Evolutionary conservation across 2,888 invertebrate species (phyloP).

Genomic region (Molanna angustata): DNA sequence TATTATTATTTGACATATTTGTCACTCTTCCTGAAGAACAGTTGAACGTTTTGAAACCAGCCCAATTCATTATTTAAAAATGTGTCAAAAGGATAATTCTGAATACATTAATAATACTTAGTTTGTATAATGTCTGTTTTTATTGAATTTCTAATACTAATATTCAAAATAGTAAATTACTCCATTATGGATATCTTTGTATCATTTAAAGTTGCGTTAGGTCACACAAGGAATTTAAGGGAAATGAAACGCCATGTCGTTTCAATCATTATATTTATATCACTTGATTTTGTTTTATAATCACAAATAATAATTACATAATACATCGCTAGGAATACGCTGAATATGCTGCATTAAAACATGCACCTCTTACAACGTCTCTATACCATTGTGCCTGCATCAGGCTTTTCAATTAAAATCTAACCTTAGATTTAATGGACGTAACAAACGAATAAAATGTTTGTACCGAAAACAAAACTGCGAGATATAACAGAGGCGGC

Average conservation of each 20-base stretch:
- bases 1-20: no score
- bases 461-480: neutral
- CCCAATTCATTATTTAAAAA: no score
- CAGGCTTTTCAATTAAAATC: constrained; percentile 21
- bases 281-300: constrained; percentile 26
- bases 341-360: constrained; percentile 25
- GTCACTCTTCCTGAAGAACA: no score
- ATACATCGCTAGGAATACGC: constrained; percentile 27
- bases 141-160: no score
- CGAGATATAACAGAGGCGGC: neutral
- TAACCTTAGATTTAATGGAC: constrained; percentile 24
- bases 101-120: no score
- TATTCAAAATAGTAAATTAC: no score
- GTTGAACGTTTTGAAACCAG: no score
- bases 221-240: neutral
- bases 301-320: constrained; percentile 28
- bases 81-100: no score
- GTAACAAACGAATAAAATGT: constrained; percentile 20
- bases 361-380: constrained; percentile 22
- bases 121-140: no score
- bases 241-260: constrained; percentile 8
- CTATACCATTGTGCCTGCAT: constrained; percentile 12
- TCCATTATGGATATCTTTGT: no score
- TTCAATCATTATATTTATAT: constrained; percentile 24
- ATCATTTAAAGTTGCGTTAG: no score